Conservation (phyloP, 1,140 invertebrate genomes). For the Hetaerina americana region DNA sequence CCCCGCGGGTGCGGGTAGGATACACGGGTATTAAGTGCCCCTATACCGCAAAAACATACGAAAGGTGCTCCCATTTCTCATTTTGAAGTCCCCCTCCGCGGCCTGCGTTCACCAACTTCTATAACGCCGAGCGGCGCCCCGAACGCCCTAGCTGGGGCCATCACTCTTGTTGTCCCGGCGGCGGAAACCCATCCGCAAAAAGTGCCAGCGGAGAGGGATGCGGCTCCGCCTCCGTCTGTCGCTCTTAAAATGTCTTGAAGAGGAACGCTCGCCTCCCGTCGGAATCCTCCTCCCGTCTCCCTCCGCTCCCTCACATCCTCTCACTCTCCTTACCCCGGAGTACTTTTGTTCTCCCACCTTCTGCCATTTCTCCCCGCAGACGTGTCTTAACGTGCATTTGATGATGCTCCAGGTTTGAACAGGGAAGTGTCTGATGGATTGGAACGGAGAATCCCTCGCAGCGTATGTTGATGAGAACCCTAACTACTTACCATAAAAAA, state of each 20-base stretch:
- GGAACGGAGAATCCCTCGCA: too few relatives aligned
- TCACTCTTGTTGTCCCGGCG: background rate
- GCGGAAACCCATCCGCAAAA: background rate
- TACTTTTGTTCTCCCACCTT: too few relatives aligned
- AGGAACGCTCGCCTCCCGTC: too few relatives aligned
- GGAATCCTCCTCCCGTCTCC: too few relatives aligned
- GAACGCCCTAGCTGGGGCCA: background rate
- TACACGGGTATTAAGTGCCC: too few relatives aligned
- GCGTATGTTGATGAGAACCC: too few relatives aligned
- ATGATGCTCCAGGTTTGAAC: background rate
- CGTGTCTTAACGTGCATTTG: background rate
- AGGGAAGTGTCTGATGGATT: too few relatives aligned
- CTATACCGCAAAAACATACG: background rate
- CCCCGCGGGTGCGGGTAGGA: too few relatives aligned
- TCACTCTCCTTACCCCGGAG: background rate
- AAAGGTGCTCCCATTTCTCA: background rate
- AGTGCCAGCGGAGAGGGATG: background rate
- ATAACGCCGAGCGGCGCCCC: background rate
- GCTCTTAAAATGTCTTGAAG: too few relatives aligned
- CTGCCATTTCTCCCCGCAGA: background rate
- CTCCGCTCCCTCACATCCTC: too few relatives aligned
- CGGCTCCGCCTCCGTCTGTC: background rate
- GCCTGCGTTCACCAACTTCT: background rate
- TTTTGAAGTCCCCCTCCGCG: too few relatives aligned
- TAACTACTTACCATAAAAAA: too few relatives aligned